Conservation (phyloP, 1,140 invertebrate genomes). For the Palaemon carinicauda region DNA sequence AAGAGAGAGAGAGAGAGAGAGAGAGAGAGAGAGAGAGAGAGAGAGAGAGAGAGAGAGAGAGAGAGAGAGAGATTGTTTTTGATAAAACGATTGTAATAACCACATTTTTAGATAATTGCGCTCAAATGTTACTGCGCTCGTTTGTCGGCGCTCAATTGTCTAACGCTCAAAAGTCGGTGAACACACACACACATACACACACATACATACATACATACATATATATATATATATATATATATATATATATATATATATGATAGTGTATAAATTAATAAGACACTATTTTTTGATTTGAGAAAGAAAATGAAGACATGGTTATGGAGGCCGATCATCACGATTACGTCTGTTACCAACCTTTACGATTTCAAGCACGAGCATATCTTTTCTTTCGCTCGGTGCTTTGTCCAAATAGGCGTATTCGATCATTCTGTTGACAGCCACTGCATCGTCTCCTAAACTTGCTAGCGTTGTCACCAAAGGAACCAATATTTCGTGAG, state of each 20-base stretch:
- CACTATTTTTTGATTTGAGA: too few relatives aligned
- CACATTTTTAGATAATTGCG: too few relatives aligned
- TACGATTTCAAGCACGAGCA: constrained; percentile 29
- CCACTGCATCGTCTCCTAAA: neutral
- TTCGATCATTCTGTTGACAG: constrained; percentile 35
- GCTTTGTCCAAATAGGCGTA: constrained; percentile 44
- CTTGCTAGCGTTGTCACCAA: neutral
- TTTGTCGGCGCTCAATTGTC: too few relatives aligned
- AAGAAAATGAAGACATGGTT: too few relatives aligned
- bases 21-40: too few relatives aligned
- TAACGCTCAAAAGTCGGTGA: too few relatives aligned
- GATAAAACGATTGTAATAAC: too few relatives aligned
- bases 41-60: too few relatives aligned
- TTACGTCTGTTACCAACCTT: neutral
- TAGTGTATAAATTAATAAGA: neutral
- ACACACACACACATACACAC: neutral
- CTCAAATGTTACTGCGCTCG: too few relatives aligned
- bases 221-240: neutral
- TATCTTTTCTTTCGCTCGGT: neutral
- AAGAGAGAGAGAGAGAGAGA: too few relatives aligned
- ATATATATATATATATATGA: neutral
- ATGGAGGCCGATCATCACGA: neutral
- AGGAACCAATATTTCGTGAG: constrained; percentile 43
- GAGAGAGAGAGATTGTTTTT: too few relatives aligned
- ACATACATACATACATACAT: neutral